A percentile compares a stretch with the other conserved stretches of the same genome.
These are phyloP conservation scores for Heliconius sara DNA, from an alignment of 2,888 invertebrate genomes.

Conservation along the genomic window DNA sequence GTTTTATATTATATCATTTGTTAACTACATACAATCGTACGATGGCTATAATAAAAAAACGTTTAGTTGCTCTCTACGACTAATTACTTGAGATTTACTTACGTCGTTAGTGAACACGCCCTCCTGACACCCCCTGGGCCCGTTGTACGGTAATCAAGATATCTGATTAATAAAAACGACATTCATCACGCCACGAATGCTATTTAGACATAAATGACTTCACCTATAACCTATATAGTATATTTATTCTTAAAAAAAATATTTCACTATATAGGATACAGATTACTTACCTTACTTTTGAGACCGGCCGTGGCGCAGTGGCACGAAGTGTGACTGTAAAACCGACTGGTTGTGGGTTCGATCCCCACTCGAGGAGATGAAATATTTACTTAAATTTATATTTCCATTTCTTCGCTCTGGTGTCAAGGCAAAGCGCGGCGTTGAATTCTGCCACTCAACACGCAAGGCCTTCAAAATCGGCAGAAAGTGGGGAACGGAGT, in stretches of 20 bases:
- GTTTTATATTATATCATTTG: conserved; percentile 27
- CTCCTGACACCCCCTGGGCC: conserved; percentile 19
- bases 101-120: conserved; percentile 30
- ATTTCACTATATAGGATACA: too few relatives aligned
- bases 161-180: conserved; percentile 28
- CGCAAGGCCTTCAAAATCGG: too few relatives aligned
- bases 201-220: not conserved
- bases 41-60: conserved; percentile 8
- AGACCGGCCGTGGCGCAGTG: too few relatives aligned
- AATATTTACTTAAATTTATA: too few relatives aligned
- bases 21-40: conserved; percentile 22
- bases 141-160: conserved; percentile 21
- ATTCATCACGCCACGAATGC: conserved; percentile 13
- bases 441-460: too few relatives aligned
- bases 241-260: not conserved
- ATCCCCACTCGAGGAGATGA: too few relatives aligned
- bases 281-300: too few relatives aligned
- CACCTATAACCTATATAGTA: not conserved
- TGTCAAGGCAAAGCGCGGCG: too few relatives aligned
- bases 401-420: too few relatives aligned
- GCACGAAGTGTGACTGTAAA: too few relatives aligned
- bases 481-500: too few relatives aligned
- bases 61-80: conserved; percentile 23
- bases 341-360: too few relatives aligned
- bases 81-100: conserved; percentile 36